Percentiles rank a stretch among this genome's conserved stretches.
Conservation (phyloP, 2,888 invertebrate species). For the Cataglyphis albicans region DNA sequence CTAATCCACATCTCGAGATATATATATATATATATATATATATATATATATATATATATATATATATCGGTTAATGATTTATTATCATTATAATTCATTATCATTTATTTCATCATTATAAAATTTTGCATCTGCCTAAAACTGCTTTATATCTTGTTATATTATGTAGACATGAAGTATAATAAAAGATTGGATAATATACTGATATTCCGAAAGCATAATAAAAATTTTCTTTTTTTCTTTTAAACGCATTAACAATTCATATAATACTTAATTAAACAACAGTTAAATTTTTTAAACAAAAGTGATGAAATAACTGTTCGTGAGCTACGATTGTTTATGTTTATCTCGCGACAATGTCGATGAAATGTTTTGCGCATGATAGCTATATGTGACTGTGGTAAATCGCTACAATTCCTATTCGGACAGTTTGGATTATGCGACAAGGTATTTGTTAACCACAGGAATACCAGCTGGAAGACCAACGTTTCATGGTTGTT, state of each 20-base stretch:
- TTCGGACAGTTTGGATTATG: constrained; percentile 41
- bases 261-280: background rate
- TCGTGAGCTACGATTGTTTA: background rate
- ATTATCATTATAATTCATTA: background rate
- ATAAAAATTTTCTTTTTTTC: background rate
- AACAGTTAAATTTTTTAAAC: constrained; percentile 8
- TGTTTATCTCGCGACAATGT: constrained; percentile 35
- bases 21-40: background rate
- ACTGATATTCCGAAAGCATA: background rate
- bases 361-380: constrained; percentile 55
- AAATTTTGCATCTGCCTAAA: background rate
- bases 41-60: background rate
- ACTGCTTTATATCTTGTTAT: background rate
- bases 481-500: constrained; percentile 46
- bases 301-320: constrained; percentile 7
- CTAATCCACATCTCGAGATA: background rate
- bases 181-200: background rate
- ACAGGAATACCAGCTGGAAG: constrained; percentile 42
- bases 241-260: background rate
- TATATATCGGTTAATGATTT: background rate
- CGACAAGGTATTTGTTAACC: constrained; percentile 53
- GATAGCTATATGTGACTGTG: background rate
- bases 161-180: background rate
- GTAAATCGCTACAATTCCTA: constrained; percentile 45
- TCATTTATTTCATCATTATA: background rate